A percentile compares a stretch with the other conserved stretches of the same genome.
phyloP scores from a whole-genome alignment of 2,888 invertebrate species.

The Steinernema carpocapsae region DNA sequence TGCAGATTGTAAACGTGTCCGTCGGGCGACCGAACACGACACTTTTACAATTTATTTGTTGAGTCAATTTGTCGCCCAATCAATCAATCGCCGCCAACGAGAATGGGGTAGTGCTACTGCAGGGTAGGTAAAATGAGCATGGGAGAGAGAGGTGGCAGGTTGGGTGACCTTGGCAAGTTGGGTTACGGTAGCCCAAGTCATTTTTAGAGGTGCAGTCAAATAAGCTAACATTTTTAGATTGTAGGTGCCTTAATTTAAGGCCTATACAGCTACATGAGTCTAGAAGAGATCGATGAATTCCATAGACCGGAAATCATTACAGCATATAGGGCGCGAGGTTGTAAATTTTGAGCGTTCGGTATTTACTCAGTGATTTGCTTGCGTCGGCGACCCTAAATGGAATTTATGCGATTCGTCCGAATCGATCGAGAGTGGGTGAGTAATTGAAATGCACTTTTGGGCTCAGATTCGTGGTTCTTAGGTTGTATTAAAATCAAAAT shows the following conservation, averaged over 20 bases:
- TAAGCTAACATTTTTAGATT: no score
- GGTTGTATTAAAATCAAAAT: no score
- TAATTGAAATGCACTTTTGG: not conserved
- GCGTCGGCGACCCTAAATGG: slow-evolving; percentile 15
- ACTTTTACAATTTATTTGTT: slow-evolving; percentile 35
- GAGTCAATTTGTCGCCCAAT: slow-evolving; percentile 23
- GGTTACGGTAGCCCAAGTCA: no score
- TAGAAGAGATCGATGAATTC: no score
- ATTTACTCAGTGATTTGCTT: slow-evolving; percentile 21
- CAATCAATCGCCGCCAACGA: not conserved
- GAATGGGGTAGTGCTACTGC: not conserved
- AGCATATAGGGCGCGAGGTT: not conserved
- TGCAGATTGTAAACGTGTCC: slow-evolving; percentile 32
- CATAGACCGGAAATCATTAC: not conserved
- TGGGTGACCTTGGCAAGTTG: not conserved
- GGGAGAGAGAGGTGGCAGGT: not conserved
- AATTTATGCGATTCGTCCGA: slow-evolving; percentile 17
- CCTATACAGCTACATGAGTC: no score
- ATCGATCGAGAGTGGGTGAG: not conserved
- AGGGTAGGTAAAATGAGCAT: not conserved
- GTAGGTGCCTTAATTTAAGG: no score
- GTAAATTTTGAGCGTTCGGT: slow-evolving; percentile 18
- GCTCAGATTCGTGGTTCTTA: no score
- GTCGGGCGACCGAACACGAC: slow-evolving; percentile 15
- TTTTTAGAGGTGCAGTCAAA: no score